Base-by-base conservation (phyloP, 2,888 invertebrate genomes). In the Gymnosoma rotundatum region DNA sequence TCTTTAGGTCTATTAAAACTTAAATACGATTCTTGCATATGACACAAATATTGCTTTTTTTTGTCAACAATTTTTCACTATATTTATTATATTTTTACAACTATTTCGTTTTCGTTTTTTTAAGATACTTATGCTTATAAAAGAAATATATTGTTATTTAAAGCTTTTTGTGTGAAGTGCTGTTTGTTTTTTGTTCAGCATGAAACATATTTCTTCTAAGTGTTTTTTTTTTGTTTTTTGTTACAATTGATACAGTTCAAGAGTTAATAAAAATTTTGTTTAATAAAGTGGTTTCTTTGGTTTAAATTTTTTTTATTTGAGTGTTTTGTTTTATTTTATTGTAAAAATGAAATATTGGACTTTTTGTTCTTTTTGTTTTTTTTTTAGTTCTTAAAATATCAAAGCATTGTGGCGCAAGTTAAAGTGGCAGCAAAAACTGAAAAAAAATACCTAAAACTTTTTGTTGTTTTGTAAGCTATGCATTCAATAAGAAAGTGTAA, bases 231-330 rank as follows among this genome's bases (percentile, higher is more conserved):
- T 32, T 32, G 25, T 32, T 32, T 32, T 32, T n/a, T n/a, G 52
- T 48, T 20, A 9, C 78, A 72, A 54, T 66, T 72, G 18, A 58
- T 50, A 48, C 56, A 72, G 64, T 72, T 79, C 64, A 69, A 81
- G 69, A 75, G 80, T 81, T 69, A 81, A 81, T 81, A 74, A 81
- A 69, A 74, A 56, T 74, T 81, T 74, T 50, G 78, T 79, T 79
- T 74, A 81, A 81, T 81, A 81, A 74, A 81, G 74, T 81, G 80
- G 67, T 69, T 74, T 74, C 74, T 74, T 54, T 48, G 74, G 67
- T 69, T 69, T 48, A 6, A 16, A 16, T 70, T 54, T 80, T 73
- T 64, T 50, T 48, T 12, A 8, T 60, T 48, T 60, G 14, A 21
- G 9, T 66, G 10, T 18, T 54, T 48, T 54, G 21, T 56, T 21